A percentile compares a stretch with the other conserved stretches of the same genome.
Evolutionary conservation across 2,888 invertebrate genomes (phyloP).

Genomic region (Acanthosepion pharaonis): DNA sequence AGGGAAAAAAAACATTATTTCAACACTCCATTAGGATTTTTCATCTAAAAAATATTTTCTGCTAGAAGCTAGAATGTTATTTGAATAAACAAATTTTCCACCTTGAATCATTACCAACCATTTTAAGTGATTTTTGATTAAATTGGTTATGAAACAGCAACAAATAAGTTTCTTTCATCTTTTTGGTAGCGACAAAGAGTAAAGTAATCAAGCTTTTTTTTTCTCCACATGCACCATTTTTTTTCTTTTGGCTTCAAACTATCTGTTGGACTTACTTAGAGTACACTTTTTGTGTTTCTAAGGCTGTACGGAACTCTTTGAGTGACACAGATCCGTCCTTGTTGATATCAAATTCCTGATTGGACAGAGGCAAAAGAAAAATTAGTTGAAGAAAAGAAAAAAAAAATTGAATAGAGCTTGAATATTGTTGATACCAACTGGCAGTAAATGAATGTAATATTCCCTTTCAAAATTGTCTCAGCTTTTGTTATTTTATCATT

Average conservation of each 20-base stretch:
- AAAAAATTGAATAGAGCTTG: neutral
- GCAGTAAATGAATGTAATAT: too few species aligned
- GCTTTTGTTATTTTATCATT: too few species aligned
- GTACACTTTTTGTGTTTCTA: conserved; percentile 99
- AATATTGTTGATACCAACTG: too few species aligned
- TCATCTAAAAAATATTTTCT: neutral
- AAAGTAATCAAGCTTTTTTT: neutral
- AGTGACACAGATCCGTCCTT: conserved; percentile 98
- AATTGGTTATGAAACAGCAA: conserved; percentile 33
- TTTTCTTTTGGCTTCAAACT: neutral
- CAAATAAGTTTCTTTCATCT: neutral
- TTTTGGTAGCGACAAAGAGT: neutral
- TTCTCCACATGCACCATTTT: conserved; percentile 16
- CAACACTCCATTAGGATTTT: too few species aligned
- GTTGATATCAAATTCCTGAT: conserved; percentile 85
- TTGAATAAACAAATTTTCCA: neutral
- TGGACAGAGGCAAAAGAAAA: conserved; percentile 46
- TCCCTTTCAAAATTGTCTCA: too few species aligned
- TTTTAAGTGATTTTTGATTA: neutral
- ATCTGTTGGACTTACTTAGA: conserved; percentile 77
- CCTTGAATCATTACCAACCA: neutral
- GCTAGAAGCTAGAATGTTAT: neutral
- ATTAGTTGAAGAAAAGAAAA: neutral
- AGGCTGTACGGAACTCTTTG: conserved; percentile 98
- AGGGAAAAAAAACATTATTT: too few species aligned